Base-by-base conservation (phyloP, 2,888 invertebrate species). In the Uropetala carovei region DNA sequence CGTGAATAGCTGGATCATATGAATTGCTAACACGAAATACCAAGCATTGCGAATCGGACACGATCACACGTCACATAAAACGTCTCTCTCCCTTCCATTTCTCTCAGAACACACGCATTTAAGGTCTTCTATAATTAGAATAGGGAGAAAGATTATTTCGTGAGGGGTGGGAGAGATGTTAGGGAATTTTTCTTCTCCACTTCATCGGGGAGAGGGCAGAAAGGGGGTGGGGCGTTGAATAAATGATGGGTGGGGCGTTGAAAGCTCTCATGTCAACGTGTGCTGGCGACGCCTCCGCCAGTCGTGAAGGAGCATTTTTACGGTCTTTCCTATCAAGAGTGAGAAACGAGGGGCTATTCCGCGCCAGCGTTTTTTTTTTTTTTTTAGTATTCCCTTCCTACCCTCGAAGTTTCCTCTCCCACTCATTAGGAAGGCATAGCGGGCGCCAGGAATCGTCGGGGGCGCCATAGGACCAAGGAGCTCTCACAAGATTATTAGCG, bases 21-120 rank as follows among this genome's bases (percentile, higher is more conserved):
- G 83, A 83, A 83, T 83, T 83, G 83, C 83, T 43, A 57, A 27
- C 83, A 56, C 83, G 43, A 83, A 83, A 83, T 83, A 57, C 83
- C 83, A 83, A 83, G 83, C 83, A 83, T 83, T 83, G 56, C 83
- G 83, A 83, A 83, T 83, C 56, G 57, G 83, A 83, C 68, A 22
- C n/a, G 75, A 64, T 75, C 75, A 16, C 75, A 9, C 75, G 11
- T 75, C 75, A 0, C 75, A 75, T 75, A 11, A 68, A 68, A 68
- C 68, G 43, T 43, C 43, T 43, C 5, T 43, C 43, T 1, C 43
- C 43, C 43, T 43, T 43, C 43, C 5, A 43, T 43, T 43, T n/a
- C 22, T 75, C 27, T 22, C n/a, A 68, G n/a, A 22, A 68, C 43
- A 75, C 75, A 27, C 27, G 27, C 27, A 27, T 75, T 75, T 75